Percentiles rank a stretch among this genome's conserved stretches.
phyloP scores from a whole-genome alignment of 1,140 invertebrate species.

The Anastrepha ludens region DNA sequence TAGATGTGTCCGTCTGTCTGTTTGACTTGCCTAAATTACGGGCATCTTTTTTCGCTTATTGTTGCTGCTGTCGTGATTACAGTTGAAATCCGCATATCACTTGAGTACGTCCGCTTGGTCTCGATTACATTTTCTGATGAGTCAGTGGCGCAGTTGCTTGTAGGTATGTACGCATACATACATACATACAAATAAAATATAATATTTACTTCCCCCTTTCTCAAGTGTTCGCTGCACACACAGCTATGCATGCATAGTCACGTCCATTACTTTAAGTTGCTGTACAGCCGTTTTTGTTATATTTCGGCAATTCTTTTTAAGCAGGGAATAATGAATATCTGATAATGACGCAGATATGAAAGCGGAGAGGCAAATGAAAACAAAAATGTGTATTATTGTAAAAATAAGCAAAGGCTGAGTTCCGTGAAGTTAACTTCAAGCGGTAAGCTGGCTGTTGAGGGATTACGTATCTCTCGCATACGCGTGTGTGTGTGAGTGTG shows the following conservation, averaged over 20 bases:
- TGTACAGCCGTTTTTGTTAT: no score
- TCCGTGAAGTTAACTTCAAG: no score
- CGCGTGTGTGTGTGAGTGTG: no score
- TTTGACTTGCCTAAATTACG: background rate
- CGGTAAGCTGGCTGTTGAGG: no score
- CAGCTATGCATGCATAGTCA: background rate
- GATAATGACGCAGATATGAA: no score
- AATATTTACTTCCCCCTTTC: conserved; percentile 25
- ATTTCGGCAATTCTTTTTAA: no score
- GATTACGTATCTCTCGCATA: no score
- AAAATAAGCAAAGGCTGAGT: no score
- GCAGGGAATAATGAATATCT: no score
- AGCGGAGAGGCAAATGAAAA: no score
- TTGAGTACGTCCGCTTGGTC: background rate
- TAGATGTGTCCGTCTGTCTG: background rate
- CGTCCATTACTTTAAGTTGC: no score
- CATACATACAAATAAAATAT: background rate
- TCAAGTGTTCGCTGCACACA: background rate
- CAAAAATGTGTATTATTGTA: no score
- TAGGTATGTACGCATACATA: background rate
- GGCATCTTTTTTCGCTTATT: background rate
- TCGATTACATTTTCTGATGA: conserved; percentile 3
- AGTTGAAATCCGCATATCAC: conserved; percentile 17
- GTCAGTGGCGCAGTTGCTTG: background rate
- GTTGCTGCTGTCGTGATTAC: conserved; percentile 8